Evolutionary conservation across 2,797 vertebrate species (phyloP).

Genomic region (Myiotriccus ornatus): DNA sequence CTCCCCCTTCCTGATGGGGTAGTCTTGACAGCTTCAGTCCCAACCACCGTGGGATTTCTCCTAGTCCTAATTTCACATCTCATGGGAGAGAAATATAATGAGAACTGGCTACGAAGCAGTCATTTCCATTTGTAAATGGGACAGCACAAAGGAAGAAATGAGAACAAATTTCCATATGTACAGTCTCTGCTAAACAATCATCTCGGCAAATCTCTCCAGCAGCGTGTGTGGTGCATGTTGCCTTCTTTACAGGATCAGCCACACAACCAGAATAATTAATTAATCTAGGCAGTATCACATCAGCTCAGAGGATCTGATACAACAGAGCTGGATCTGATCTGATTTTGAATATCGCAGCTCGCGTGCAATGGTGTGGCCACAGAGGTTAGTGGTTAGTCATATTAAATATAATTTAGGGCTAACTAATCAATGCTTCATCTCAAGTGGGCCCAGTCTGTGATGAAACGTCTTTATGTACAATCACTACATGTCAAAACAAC

Average conservation of each 20-base stretch:
- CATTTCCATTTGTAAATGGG: constrained; percentile 52
- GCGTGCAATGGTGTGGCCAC: background rate
- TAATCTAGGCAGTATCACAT: background rate
- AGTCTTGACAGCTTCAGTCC: rapidly evolving
- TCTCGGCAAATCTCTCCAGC: constrained; percentile 1
- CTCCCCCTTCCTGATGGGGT: background rate
- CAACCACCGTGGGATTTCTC: background rate
- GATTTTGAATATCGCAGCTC: background rate
- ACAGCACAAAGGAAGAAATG: constrained; percentile 37
- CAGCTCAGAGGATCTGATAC: background rate
- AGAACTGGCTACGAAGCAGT: constrained; percentile 6
- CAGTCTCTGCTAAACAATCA: constrained; percentile 41
- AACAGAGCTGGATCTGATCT: background rate
- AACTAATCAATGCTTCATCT: background rate
- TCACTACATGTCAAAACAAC: background rate
- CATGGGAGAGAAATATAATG: background rate
- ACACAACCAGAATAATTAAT: background rate
- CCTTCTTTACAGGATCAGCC: background rate
- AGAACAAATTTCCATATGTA: constrained; percentile 66
- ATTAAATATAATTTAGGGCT: background rate
- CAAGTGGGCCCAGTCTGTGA: rapidly evolving
- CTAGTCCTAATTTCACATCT: background rate
- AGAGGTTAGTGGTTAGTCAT: background rate
- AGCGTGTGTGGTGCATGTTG: background rate
- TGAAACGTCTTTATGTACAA: background rate